Conservation (phyloP, 2,888 invertebrate species). For the Dilophus febrilis region DNA sequence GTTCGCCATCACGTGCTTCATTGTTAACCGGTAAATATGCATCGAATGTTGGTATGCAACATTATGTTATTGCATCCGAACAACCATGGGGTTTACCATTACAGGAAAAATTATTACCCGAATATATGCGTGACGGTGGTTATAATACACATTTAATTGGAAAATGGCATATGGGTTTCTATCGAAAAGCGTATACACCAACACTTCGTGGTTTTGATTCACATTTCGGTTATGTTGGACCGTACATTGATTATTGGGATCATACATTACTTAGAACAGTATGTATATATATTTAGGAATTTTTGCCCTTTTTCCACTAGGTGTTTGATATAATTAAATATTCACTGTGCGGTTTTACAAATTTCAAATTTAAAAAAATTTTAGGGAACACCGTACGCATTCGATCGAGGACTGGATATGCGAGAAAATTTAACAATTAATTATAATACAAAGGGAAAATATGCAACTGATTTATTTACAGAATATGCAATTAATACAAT, state of each 20-base stretch:
- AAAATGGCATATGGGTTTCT: slow-evolving; percentile 83
- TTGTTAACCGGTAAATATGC: slow-evolving; percentile 76
- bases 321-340: no score
- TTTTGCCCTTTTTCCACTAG: no score
- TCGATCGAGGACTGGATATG: slow-evolving; percentile 32
- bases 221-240: slow-evolving; percentile 74
- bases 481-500: slow-evolving; percentile 46
- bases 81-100: slow-evolving; percentile 57
- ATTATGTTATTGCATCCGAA: slow-evolving; percentile 44
- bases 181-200: slow-evolving; percentile 40
- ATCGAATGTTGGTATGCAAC: slow-evolving; percentile 44
- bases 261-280: slow-evolving; percentile 34
- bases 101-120: slow-evolving; percentile 48
- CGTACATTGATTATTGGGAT: slow-evolving; percentile 64
- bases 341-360: no score
- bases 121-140: slow-evolving; percentile 48
- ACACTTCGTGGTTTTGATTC: slow-evolving; percentile 57
- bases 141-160: slow-evolving; percentile 73
- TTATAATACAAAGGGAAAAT: slow-evolving; percentile 36
- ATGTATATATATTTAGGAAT: slow-evolving; percentile 12
- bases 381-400: slow-evolving; percentile 13
- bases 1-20: slow-evolving; percentile 69
- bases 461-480: slow-evolving; percentile 55
- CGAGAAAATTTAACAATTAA: slow-evolving; percentile 34
- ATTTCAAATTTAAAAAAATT: not conserved